A percentile compares a stretch with the other conserved stretches of the same genome.
Conservation (phyloP, 2,113 vertebrate species). For the Phylloscopus whistleri region DNA sequence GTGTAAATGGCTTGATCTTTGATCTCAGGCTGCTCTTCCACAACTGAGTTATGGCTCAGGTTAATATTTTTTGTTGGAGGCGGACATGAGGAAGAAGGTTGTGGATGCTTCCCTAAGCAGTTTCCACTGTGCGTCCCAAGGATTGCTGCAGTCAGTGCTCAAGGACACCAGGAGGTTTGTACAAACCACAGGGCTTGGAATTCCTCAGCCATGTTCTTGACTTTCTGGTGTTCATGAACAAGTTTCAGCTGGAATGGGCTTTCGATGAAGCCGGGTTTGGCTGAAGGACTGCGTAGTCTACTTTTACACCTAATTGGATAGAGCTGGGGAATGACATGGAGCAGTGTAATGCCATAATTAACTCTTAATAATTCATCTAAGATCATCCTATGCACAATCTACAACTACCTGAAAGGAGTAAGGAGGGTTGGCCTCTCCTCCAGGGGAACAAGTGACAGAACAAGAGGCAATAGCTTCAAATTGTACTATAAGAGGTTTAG, state of each 20-base stretch:
- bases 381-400: background rate
- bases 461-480: background rate
- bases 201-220: background rate
- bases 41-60: background rate
- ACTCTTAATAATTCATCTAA: background rate
- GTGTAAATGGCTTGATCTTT: background rate
- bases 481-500: background rate
- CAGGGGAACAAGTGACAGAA: background rate
- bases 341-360: background rate
- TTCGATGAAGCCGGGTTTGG: background rate
- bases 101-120: background rate
- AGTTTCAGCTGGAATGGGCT: background rate
- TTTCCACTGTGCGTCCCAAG: background rate
- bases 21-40: background rate
- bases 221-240: accelerated
- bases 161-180: background rate
- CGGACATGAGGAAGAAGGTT: background rate
- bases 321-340: background rate
- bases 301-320: background rate
- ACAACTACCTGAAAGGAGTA: background rate
- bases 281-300: background rate
- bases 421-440: background rate
- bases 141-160: background rate
- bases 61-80: background rate
- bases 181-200: background rate